A percentile compares a stretch with the other conserved stretches of the same genome.
These are phyloP conservation scores for Oryzias curvinotus DNA, from an alignment of 2,113 vertebrate genomes.

Conservation along the genomic window DNA sequence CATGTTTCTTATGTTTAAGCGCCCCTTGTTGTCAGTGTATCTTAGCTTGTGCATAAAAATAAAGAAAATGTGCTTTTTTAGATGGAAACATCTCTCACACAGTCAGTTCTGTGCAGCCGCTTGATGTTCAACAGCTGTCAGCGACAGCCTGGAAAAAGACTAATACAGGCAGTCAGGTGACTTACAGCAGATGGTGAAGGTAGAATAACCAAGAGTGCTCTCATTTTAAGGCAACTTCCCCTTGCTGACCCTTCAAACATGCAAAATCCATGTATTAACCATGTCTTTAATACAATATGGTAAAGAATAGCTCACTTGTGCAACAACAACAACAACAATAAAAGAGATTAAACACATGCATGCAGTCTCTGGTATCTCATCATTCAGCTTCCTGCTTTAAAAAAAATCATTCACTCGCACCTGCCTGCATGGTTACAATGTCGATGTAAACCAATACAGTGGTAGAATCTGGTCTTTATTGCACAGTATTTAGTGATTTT, in stretches of 20 bases:
- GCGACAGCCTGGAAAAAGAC: slow-evolving; percentile 1
- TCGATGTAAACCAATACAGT: no score
- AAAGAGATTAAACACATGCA: no score
- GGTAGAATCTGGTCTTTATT: no score
- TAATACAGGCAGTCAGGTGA: slow-evolving; percentile 1
- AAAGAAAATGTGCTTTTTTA: background rate
- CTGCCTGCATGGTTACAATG: no score
- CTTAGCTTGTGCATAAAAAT: background rate
- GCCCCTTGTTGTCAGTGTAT: background rate
- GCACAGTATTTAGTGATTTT: no score
- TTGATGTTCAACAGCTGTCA: background rate
- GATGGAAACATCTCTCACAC: background rate
- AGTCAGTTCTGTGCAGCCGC: background rate
- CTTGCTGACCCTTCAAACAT: slow-evolving; percentile 24
- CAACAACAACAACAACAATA: no score
- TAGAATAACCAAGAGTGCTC: slow-evolving; percentile 21
- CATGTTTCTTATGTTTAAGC: background rate
- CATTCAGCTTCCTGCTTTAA: no score
- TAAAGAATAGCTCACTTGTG: no score
- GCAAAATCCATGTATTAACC: slow-evolving; percentile 5
- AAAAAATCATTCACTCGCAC: no score
- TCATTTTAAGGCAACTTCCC: background rate
- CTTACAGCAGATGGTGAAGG: slow-evolving; percentile 29
- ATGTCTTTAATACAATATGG: background rate
- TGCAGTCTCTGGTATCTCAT: no score